These are phyloP conservation scores for Pseudobourletiella spinata DNA, from an alignment of 1,140 invertebrate species.

Conservation along the genomic window DNA sequence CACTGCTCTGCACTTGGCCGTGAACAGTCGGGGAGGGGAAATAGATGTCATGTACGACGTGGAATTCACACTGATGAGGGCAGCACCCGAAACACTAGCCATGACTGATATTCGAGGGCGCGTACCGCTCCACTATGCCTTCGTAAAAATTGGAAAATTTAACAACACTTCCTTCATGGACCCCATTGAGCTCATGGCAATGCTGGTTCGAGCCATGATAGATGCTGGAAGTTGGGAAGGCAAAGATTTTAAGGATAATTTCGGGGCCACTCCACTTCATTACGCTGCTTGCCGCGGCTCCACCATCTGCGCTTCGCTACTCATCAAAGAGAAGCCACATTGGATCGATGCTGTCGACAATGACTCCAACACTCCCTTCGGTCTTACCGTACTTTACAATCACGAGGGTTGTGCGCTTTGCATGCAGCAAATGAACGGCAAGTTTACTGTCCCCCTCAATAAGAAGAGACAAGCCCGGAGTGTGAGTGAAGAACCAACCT, in stretches of 20 bases:
- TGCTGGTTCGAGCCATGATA: slow-evolving; percentile 40
- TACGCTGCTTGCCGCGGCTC: slow-evolving; percentile 45
- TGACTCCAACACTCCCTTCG: slow-evolving; percentile 46
- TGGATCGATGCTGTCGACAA: slow-evolving; percentile 42
- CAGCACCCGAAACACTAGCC: slow-evolving; percentile 33
- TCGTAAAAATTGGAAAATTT: slow-evolving; percentile 39
- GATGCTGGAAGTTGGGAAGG: slow-evolving; percentile 22
- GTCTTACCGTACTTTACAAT: slow-evolving; percentile 43
- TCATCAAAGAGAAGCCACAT: slow-evolving; percentile 3
- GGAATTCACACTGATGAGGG: slow-evolving; percentile 37
- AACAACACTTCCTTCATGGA: slow-evolving; percentile 38
- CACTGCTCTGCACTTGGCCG: slow-evolving; percentile 43
- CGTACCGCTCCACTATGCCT: slow-evolving; percentile 45
- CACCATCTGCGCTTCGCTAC: slow-evolving; percentile 41
- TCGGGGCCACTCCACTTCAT: slow-evolving; percentile 44
- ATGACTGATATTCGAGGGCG: slow-evolving; percentile 35
- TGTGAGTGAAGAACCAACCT: not conserved
- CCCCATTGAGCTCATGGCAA: slow-evolving; percentile 44
- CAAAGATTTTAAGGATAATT: slow-evolving; percentile 41
- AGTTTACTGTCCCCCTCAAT: slow-evolving; percentile 38
- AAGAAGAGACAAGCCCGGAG: not conserved
- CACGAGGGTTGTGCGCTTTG: slow-evolving; percentile 44
- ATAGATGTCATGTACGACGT: slow-evolving; percentile 39
- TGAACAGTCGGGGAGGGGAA: slow-evolving; percentile 40
- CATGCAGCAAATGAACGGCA: slow-evolving; percentile 43